These are phyloP conservation scores for Pseudochaenichthys georgianus DNA, from an alignment of 2,797 vertebrate species.

Conservation along the genomic window DNA sequence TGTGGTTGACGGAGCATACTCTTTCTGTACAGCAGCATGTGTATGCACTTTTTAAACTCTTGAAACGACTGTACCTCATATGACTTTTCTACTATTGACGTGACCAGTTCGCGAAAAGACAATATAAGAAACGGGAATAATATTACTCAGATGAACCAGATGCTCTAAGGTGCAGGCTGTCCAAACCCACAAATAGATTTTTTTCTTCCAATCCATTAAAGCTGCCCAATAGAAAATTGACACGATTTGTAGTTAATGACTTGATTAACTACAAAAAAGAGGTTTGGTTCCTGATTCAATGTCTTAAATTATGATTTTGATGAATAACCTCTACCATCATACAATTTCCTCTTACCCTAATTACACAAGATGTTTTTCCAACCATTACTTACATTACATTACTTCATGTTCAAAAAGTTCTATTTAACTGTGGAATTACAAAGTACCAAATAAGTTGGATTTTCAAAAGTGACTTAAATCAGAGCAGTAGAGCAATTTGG, in stretches of 20 bases:
- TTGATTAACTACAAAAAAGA: slow-evolving; percentile 50
- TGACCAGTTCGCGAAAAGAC: slow-evolving; percentile 4
- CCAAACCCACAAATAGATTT: not conserved
- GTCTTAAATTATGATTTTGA: slow-evolving; percentile 60
- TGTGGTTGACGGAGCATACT: slow-evolving; percentile 15
- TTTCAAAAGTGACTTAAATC: too few species aligned
- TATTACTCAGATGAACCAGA: too few species aligned
- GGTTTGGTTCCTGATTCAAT: slow-evolving; percentile 39
- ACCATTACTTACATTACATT: too few species aligned
- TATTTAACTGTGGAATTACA: not conserved
- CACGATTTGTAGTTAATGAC: slow-evolving; percentile 41
- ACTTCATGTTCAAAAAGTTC: not conserved
- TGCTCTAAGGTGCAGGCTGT: not conserved
- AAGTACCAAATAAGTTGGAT: not conserved
- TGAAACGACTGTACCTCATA: not conserved
- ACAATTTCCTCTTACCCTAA: slow-evolving; percentile 24
- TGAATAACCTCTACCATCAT: slow-evolving; percentile 42
- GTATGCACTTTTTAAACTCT: slow-evolving; percentile 2
- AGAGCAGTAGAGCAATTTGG: too few species aligned
- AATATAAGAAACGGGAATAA: not conserved
- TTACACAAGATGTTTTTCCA: slow-evolving; percentile 21
- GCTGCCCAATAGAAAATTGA: slow-evolving; percentile 19
- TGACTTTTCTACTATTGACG: not conserved
- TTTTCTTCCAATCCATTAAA: slow-evolving; percentile 10
- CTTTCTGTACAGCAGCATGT: not conserved